Base-by-base conservation (phyloP, 2,888 invertebrate species). In the Calameuta pallipes region DNA sequence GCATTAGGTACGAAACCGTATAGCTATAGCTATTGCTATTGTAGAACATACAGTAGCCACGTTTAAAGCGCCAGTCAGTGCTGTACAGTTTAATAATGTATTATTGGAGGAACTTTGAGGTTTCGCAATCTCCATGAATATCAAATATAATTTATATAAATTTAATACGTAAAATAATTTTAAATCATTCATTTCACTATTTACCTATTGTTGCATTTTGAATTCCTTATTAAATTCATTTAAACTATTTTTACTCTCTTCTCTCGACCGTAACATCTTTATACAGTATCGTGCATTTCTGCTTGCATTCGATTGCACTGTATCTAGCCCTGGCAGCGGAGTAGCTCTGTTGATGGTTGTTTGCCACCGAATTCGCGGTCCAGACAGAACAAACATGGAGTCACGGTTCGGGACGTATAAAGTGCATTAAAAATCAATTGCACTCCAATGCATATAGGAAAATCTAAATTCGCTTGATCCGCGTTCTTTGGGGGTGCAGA, bases 391-490 rank as follows among this genome's bases (percentile, higher is more conserved):
- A 88, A 88, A 89, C 84, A 79, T 75, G 75, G 4, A 81, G 80
- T 70, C 77, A 81, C 73, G 77, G 77, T 76, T 76, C 76, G 71
- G 78, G 74, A 69, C 77, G 75, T 75, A 69, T 71, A 75, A 81
- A 79, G 79, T 80, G 86, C 87, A 89, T 90, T 87, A 88, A 89
- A 89, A 89, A 89, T 89, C 88, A 87, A 87, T 89, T 83, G 78
- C 70, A 80, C 78, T 77, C 76, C 74, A 78, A 83, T 81, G 81
- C 78, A 79, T 9, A 6, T 56, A 23, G 56, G 56, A 56, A 56
- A 6, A 56, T 15, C 4, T 6, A 23, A 23, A 23, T 56, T 56
- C 9, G 23, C 6, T 2, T 1, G 23, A 56, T 23, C 6, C 9
- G 9, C 9, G 9, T 56, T 9, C 2, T 56, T 23, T 9, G 15